A percentile compares a stretch with the other conserved stretches of the same genome.
Conservation (phyloP, 2,888 invertebrate species). For the Volucella inflata region DNA sequence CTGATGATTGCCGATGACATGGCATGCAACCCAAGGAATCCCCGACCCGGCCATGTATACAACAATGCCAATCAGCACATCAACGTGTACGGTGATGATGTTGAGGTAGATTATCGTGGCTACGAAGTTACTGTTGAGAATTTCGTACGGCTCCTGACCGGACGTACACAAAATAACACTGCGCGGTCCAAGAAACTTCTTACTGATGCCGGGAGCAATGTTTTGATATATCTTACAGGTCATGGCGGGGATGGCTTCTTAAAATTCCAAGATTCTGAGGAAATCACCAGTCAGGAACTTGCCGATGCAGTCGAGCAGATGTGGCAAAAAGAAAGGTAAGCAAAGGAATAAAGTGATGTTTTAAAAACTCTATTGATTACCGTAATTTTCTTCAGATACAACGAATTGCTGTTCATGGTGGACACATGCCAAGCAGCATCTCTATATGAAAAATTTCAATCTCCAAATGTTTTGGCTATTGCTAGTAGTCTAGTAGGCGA, state of each 20-base stretch:
- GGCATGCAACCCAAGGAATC: conserved; percentile 99
- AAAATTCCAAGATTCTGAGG: conserved; percentile 99
- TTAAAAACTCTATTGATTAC: too few species aligned
- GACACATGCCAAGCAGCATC: conserved; percentile 99
- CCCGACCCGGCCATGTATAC: conserved; percentile 98
- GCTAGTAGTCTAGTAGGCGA: conserved; percentile 99
- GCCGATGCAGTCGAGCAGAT: conserved; percentile 99
- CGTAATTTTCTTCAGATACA: conserved; percentile 88
- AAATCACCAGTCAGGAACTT: conserved; percentile 98
- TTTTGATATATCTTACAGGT: conserved; percentile 96
- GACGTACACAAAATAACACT: conserved; percentile 95
- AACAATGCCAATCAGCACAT: conserved; percentile 99
- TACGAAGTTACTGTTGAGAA: conserved; percentile 99
- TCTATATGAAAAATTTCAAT: conserved; percentile 98
- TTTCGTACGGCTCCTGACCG: conserved; percentile 97
- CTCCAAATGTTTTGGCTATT: conserved; percentile 98
- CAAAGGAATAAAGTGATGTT: background rate
- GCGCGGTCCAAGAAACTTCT: conserved; percentile 97
- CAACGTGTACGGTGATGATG: conserved; percentile 99
- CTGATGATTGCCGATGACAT: conserved; percentile 99
- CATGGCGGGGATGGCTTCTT: conserved; percentile 99
- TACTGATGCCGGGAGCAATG: conserved; percentile 98
- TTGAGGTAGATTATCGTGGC: conserved; percentile 99
- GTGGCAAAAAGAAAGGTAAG: conserved; percentile 98
- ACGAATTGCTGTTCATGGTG: conserved; percentile 99